Evolutionary conservation across 2,113 vertebrate species (phyloP).

Genomic region (Platanista minor): DNA sequence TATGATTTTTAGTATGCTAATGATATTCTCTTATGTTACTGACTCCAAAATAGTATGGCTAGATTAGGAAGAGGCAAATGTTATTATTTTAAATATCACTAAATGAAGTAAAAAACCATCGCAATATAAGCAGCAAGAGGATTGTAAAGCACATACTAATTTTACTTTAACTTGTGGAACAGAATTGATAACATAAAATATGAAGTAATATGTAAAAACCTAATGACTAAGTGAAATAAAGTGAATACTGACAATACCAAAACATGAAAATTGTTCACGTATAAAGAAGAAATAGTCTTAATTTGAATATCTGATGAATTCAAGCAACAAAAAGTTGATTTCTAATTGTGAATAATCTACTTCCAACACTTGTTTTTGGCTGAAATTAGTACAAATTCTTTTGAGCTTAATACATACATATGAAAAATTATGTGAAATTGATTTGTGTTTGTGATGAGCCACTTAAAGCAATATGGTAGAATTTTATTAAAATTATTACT

Average conservation of each 20-base stretch:
- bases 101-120: background rate
- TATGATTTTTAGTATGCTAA: background rate
- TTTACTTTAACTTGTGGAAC: background rate
- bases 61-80: background rate
- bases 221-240: background rate
- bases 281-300: background rate
- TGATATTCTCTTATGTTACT: background rate
- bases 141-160: background rate
- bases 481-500: background rate
- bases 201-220: background rate
- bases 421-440: background rate
- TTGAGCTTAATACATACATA: background rate
- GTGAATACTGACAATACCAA: background rate
- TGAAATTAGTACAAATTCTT: background rate
- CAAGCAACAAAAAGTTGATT: background rate
- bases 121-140: background rate
- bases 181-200: background rate
- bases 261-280: background rate
- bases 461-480: background rate
- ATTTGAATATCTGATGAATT: background rate
- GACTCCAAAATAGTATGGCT: background rate
- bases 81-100: background rate
- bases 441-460: background rate
- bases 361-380: background rate
- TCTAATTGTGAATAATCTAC: background rate